phyloP scores from a whole-genome alignment of 2,888 invertebrate species.

The Thecocarcelia acutangulata region DNA sequence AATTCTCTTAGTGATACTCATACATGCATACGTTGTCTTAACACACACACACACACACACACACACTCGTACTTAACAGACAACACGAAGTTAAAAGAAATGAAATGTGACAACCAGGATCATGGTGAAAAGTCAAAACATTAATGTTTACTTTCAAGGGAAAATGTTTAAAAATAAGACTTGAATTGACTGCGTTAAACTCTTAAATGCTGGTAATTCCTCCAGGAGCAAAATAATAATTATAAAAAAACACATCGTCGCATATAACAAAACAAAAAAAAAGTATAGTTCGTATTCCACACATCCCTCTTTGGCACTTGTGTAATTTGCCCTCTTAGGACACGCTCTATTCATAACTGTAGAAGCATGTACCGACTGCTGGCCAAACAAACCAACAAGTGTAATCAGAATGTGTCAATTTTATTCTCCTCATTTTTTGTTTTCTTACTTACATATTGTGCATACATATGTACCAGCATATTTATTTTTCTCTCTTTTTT shows the following conservation, averaged over 20 bases:
- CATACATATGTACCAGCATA: too few relatives aligned
- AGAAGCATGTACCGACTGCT: not conserved
- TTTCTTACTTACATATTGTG: too few relatives aligned
- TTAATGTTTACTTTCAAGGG: conserved; percentile 52
- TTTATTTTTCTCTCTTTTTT: not conserved
- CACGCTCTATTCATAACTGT: not conserved
- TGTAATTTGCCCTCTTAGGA: not conserved
- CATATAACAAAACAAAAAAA: too few relatives aligned
- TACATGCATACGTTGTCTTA: conserved; percentile 3
- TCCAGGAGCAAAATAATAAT: conserved; percentile 43
- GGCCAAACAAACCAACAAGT: conserved; percentile 7
- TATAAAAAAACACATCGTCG: conserved; percentile 14
- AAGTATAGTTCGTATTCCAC: not conserved
- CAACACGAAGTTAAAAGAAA: conserved; percentile 35
- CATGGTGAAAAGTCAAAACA: conserved; percentile 59
- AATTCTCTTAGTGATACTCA: not conserved
- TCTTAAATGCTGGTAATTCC: conserved; percentile 50
- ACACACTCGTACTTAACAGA: not conserved
- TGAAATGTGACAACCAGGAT: conserved; percentile 64
- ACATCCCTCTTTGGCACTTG: not conserved
- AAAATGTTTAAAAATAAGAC: conserved; percentile 49
- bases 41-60: not conserved
- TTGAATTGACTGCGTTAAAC: conserved; percentile 50
- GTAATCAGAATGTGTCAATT: conserved; percentile 17
- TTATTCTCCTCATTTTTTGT: not conserved